Evolutionary conservation across 2,113 vertebrate species (phyloP), one percentile per base, ranked within the genome.

Genomic region (Labeo rohita): DNA sequence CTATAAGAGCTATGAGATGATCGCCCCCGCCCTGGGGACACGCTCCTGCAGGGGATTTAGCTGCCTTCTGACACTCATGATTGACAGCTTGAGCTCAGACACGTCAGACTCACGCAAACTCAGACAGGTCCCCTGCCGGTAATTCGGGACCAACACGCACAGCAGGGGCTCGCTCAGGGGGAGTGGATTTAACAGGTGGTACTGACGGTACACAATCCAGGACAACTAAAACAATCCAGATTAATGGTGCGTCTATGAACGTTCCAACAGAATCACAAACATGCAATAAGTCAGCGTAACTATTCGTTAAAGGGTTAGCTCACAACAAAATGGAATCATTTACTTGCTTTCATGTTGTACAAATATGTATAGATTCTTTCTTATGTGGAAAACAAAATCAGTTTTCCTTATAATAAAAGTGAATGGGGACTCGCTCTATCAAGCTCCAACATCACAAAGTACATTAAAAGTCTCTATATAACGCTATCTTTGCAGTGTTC

Each of bases 121-220:
- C 45, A 80, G 56, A 81, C 23, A 34, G 39, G 11, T 81, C 61
- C 45, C 21, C 18, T 34, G 79, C 79, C 18, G 61, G 79, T 81
- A 66, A 66, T 49, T 65, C 79, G 49, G 81, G 65, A 83, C 34
- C 65, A 50, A 43, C 66, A 83, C 21, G 21, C 80, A 73, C 80
- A 75, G 78, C 59, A 73, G 86, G 76, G 59, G 81, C 39, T 15
- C 4, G 2, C 52, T 21, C 36, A 70, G 68, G 16, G 36, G n/a
- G 45, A 76, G 8, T 66, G 36, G 80, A 84, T 83, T 63, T 68
- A 88, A 83, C 80, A 88, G 80, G 45, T 79, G 79, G 79, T 18
- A 68, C 84, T 56, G 77, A 66, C 63, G 72, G 72, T 43, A 70
- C 86, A 80, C 86, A 84, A 84, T 76, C 50, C 61, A 77, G 56